Conservation (phyloP, 2,797 vertebrate genomes). For the Eulemur rubriventer region DNA sequence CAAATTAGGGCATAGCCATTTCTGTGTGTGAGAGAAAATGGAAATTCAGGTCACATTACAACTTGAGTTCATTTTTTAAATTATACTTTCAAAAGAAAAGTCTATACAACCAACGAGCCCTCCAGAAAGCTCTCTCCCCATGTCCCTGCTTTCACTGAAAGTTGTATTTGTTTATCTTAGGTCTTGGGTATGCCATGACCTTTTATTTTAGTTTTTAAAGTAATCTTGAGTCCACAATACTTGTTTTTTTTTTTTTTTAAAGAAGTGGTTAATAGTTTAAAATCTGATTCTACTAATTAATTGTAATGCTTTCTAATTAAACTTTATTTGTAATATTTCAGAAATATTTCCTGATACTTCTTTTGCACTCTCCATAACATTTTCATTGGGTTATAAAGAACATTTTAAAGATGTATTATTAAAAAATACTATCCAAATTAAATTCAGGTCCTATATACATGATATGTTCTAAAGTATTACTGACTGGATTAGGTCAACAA, state of each 20-base stretch:
- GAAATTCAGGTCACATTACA: conserved; percentile 75
- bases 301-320: conserved; percentile 48
- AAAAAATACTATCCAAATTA: conserved; percentile 76
- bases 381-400: conserved; percentile 58
- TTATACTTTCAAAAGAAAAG: conserved; percentile 56
- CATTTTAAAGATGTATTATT: conserved; percentile 74
- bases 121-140: not conserved
- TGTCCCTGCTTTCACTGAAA: not conserved
- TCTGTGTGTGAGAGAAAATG: conserved; percentile 65
- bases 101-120: conserved; percentile 1
- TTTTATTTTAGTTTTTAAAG: conserved; percentile 61
- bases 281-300: conserved; percentile 39
- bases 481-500: conserved; percentile 79
- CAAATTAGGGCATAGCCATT: conserved; percentile 61
- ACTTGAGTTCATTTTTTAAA: conserved; percentile 68
- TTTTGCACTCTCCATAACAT: conserved; percentile 51
- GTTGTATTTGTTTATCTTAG: not conserved
- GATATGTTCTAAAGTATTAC: conserved; percentile 65
- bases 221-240: not conserved
- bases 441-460: conserved; percentile 70
- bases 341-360: conserved; percentile 47
- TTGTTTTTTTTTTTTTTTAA: not conserved
- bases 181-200: not conserved
- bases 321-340: conserved; percentile 37
- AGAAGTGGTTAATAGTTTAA: conserved; percentile 26